Conservation (phyloP, 1,140 invertebrate species). For the Aphidius gifuensis region DNA sequence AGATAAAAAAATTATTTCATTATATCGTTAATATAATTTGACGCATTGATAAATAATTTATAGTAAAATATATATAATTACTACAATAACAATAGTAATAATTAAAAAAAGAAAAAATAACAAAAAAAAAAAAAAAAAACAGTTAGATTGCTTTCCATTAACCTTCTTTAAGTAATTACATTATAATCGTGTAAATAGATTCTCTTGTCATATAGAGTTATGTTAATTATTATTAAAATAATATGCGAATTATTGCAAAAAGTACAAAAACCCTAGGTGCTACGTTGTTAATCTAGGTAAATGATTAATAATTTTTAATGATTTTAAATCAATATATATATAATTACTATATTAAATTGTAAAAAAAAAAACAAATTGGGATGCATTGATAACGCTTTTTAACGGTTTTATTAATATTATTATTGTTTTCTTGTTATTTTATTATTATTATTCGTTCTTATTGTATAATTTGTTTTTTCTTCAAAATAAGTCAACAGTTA, state of each 20-base stretch:
- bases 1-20: slow-evolving; percentile 10
- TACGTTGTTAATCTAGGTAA: slow-evolving; percentile 54
- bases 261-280: slow-evolving; percentile 57
- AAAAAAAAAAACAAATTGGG: slow-evolving; percentile 24
- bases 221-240: slow-evolving; percentile 29
- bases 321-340: slow-evolving; percentile 33
- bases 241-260: slow-evolving; percentile 52
- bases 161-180: slow-evolving; percentile 34
- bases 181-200: slow-evolving; percentile 49
- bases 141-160: slow-evolving; percentile 42
- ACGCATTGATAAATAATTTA: slow-evolving; percentile 25
- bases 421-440: not conserved
- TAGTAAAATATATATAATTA: slow-evolving; percentile 13
- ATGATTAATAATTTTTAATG: slow-evolving; percentile 39
- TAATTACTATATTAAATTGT: slow-evolving; percentile 23
- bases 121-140: slow-evolving; percentile 21
- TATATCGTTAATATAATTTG: slow-evolving; percentile 29
- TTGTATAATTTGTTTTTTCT: no score
- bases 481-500: no score
- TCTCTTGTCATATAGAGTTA: slow-evolving; percentile 44
- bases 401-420: not conserved
- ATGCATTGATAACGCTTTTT: slow-evolving; percentile 8
- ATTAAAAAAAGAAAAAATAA: slow-evolving; percentile 12
- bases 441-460: no score
- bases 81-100: not conserved